phyloP scores from a whole-genome alignment of 2,797 vertebrate genomes.

The Menidia menidia region DNA sequence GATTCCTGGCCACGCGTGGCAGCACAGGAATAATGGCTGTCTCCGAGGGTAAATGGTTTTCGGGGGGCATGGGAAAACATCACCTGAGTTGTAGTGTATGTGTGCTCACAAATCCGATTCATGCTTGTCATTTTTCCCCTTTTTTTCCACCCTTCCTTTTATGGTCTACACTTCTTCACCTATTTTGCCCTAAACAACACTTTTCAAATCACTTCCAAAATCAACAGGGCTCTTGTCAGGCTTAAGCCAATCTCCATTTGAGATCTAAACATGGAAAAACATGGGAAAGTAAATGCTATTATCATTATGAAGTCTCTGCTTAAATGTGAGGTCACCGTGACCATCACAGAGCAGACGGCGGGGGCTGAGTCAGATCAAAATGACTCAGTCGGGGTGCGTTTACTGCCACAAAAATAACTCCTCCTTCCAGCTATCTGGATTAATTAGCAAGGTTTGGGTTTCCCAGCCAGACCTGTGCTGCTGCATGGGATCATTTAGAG shows the following conservation, averaged over 20 bases:
- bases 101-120: neutral
- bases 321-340: slow-evolving; percentile 10
- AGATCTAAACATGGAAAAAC: neutral
- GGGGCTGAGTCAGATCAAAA: slow-evolving; percentile 24
- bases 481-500: slow-evolving; percentile 17
- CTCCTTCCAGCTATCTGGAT: neutral
- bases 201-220: slow-evolving; percentile 4
- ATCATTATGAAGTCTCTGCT: neutral
- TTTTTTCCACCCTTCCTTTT: too few species aligned
- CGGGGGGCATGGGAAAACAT: neutral
- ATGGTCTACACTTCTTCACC: neutral
- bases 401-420: neutral
- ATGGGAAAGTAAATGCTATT: neutral
- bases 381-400: slow-evolving; percentile 11
- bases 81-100: neutral
- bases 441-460: slow-evolving; percentile 4
- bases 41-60: neutral
- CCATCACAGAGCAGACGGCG: slow-evolving; percentile 5
- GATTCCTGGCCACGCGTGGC: neutral
- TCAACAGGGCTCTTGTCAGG: neutral
- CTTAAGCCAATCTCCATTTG: neutral
- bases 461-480: neutral
- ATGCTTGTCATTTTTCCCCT: neutral
- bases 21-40: neutral
- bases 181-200: slow-evolving; percentile 5